These are phyloP conservation scores for Mellivora capensis DNA, from an alignment of 2,113 vertebrate genomes.

Conservation along the genomic window DNA sequence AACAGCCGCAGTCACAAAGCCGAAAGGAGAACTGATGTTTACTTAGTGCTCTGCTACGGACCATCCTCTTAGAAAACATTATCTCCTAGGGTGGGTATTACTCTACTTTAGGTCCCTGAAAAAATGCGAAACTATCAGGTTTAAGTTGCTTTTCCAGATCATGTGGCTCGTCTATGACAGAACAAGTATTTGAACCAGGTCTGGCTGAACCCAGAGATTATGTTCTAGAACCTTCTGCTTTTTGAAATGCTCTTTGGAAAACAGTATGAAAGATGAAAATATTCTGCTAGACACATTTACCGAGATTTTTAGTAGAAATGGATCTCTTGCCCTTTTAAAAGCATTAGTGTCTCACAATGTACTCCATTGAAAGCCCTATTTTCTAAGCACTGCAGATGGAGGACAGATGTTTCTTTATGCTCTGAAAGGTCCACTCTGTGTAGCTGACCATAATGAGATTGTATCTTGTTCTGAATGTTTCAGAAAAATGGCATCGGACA, in stretches of 20 bases:
- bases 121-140: neutral
- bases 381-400: conserved; percentile 48
- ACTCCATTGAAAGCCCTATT: conserved; percentile 36
- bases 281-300: conserved; percentile 22
- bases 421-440: conserved; percentile 55
- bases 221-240: neutral
- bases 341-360: conserved; percentile 11
- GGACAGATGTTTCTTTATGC: conserved; percentile 71
- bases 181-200: neutral
- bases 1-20: neutral
- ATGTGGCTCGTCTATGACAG: neutral
- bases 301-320: conserved; percentile 44
- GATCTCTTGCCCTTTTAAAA: conserved; percentile 52
- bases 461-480: conserved; percentile 45
- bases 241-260: conserved; percentile 48
- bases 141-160: neutral
- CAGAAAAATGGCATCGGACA: conserved; percentile 15
- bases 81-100: neutral
- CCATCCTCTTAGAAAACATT: neutral
- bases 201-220: neutral
- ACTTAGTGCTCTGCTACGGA: neutral
- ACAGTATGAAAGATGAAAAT: conserved; percentile 11
- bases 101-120: neutral
- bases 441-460: conserved; percentile 52
- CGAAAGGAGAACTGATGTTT: neutral